phyloP scores from a whole-genome alignment of 2,888 invertebrate genomes.

The Troides helena region DNA sequence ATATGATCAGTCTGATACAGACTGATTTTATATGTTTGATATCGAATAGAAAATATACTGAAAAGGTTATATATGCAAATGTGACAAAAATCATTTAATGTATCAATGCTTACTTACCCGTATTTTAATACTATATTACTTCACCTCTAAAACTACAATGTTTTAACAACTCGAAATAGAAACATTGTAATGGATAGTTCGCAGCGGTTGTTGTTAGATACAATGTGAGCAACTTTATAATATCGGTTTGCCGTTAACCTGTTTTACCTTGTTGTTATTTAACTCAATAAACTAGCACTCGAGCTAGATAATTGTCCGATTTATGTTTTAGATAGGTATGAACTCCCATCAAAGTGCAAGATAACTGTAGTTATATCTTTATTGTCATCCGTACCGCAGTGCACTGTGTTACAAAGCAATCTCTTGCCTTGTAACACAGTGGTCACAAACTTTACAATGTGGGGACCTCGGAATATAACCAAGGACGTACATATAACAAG shows the following conservation, averaged over 20 bases:
- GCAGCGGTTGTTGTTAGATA: constrained; percentile 8
- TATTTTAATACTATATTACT: background rate
- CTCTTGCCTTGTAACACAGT: no score
- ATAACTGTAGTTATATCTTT: background rate
- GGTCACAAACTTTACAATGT: no score
- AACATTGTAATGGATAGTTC: constrained; percentile 3
- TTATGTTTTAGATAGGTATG: constrained; percentile 3
- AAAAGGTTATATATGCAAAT: background rate
- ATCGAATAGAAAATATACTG: no score
- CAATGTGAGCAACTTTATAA: constrained; percentile 22
- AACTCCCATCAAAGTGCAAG: background rate
- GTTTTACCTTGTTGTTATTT: constrained; percentile 24
- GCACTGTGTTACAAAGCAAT: no score
- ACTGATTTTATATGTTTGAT: no score
- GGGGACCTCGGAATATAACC: no score
- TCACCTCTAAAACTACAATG: constrained; percentile 8
- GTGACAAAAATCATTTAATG: background rate
- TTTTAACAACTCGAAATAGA: constrained; percentile 10
- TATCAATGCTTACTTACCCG: background rate
- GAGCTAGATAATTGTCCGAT: constrained; percentile 7
- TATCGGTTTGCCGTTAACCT: constrained; percentile 27
- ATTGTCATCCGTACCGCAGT: no score
- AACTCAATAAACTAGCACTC: constrained; percentile 27
- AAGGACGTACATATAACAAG: no score
- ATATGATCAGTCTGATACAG: no score